Conservation (phyloP, 1,140 invertebrate species). For the Aphidius ervi region DNA sequence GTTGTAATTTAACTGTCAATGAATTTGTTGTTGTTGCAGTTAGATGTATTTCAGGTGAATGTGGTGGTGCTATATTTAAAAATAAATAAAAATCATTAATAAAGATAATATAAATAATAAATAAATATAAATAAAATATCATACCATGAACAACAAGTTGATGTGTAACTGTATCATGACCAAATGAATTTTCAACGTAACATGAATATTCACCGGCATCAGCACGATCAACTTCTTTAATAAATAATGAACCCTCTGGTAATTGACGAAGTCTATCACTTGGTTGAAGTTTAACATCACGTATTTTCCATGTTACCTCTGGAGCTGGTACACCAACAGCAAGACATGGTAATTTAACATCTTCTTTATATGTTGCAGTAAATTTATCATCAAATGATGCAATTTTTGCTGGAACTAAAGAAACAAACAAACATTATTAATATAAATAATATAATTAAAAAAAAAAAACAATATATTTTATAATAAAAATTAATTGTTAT, state of each 20-base stretch:
- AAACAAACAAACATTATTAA: slow-evolving; percentile 25
- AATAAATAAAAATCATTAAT: neutral
- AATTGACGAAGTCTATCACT: slow-evolving; percentile 77
- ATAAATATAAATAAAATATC: slow-evolving; percentile 15
- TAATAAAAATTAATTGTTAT: slow-evolving; percentile 10
- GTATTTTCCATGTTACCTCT: slow-evolving; percentile 81
- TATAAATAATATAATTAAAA: slow-evolving; percentile 14
- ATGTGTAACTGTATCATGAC: slow-evolving; percentile 87
- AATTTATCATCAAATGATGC: slow-evolving; percentile 89
- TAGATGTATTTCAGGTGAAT: slow-evolving; percentile 74
- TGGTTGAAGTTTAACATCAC: slow-evolving; percentile 62
- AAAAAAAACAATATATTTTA: slow-evolving; percentile 11
- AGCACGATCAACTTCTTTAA: slow-evolving; percentile 81
- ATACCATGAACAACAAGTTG: slow-evolving; percentile 80
- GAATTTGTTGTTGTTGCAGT: slow-evolving; percentile 80
- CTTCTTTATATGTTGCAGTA: slow-evolving; percentile 84
- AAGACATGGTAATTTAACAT: slow-evolving; percentile 84
- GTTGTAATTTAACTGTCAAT: slow-evolving; percentile 74
- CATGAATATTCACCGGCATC: slow-evolving; percentile 90
- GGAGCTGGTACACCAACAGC: slow-evolving; percentile 86
- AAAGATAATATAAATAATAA: neutral
- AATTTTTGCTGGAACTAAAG: slow-evolving; percentile 79
- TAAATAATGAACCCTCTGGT: slow-evolving; percentile 84
- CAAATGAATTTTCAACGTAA: slow-evolving; percentile 88
- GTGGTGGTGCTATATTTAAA: slow-evolving; percentile 66